Evolutionary conservation across 2,888 invertebrate species (phyloP).

Genomic region (Bombylius major): DNA sequence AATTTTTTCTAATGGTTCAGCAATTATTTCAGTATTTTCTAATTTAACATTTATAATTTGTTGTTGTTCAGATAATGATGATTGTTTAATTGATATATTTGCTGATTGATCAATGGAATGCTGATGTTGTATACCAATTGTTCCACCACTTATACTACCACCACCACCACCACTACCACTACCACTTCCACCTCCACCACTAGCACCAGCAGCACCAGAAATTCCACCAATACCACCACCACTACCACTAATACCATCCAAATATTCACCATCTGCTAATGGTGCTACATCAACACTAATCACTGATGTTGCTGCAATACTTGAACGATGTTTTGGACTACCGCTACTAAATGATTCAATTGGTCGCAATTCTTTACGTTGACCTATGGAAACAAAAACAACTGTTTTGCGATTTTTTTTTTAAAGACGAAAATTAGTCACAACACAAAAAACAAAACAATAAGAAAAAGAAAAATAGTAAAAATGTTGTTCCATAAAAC

Average conservation of each 20-base stretch:
- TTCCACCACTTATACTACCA: slow-evolving; percentile 14
- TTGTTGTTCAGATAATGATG: slow-evolving; percentile 21
- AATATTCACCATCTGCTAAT: slow-evolving; percentile 21
- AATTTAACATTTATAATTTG: slow-evolving; percentile 16
- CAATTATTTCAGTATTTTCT: slow-evolving; percentile 41
- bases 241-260: not conserved
- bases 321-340: slow-evolving; percentile 40
- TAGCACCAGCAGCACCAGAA: too few species aligned
- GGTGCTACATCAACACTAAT: slow-evolving; percentile 24
- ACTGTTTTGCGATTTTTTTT: slow-evolving; percentile 22
- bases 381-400: slow-evolving; percentile 27
- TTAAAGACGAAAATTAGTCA: slow-evolving; percentile 3
- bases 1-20: slow-evolving; percentile 67
- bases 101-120: slow-evolving; percentile 33
- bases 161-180: slow-evolving; percentile 19
- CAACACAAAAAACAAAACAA: slow-evolving; percentile 8
- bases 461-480: not conserved
- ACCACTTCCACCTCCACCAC: not conserved
- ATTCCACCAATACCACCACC: slow-evolving; percentile 10
- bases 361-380: slow-evolving; percentile 34
- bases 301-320: slow-evolving; percentile 26
- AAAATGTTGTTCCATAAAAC: too few species aligned
- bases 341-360: slow-evolving; percentile 33
- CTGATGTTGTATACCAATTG: slow-evolving; percentile 29
- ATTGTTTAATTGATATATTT: slow-evolving; percentile 28